phyloP scores from a whole-genome alignment of 2,888 invertebrate species.

The Hemistola chrysoprasaria region DNA sequence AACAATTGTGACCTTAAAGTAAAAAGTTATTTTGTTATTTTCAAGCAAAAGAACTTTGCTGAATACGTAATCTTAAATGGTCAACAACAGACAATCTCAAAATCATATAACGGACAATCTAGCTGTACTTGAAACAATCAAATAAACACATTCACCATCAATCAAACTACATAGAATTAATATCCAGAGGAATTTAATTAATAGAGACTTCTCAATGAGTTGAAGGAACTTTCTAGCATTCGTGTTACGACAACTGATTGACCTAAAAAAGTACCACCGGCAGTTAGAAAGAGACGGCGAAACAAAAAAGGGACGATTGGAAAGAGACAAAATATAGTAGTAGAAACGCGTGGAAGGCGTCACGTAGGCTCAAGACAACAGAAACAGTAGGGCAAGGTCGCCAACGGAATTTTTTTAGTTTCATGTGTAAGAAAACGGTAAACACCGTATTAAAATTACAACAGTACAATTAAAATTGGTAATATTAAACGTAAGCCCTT shows the following conservation, averaged over 20 bases:
- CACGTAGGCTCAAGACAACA: conserved; percentile 58
- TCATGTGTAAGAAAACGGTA: conserved; percentile 30
- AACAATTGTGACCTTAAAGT: no score
- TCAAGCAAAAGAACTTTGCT: no score
- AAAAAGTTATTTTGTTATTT: no score
- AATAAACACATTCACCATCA: conserved; percentile 3
- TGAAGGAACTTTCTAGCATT: conserved; percentile 35
- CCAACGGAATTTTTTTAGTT: conserved; percentile 30
- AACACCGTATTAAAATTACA: conserved; percentile 14
- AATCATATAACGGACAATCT: no score
- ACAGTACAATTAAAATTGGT: not conserved
- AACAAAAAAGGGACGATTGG: conserved; percentile 29
- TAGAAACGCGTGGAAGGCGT: conserved; percentile 52
- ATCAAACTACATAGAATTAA: no score
- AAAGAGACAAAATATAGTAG: conserved; percentile 38
- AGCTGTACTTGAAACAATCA: no score
- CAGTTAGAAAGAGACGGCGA: conserved; percentile 19
- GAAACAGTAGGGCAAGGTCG: conserved; percentile 58
- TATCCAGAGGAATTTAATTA: conserved; percentile 8
- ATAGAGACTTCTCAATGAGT: conserved; percentile 23
- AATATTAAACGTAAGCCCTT: not conserved
- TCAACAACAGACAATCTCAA: not conserved
- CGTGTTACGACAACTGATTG: conserved; percentile 47
- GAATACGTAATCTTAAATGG: no score
- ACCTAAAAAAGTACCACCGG: conserved; percentile 41